A percentile compares a stretch with the other conserved stretches of the same genome.
phyloP scores from a whole-genome alignment of 2,113 vertebrate genomes.

The Connochaetes taurinus region DNA sequence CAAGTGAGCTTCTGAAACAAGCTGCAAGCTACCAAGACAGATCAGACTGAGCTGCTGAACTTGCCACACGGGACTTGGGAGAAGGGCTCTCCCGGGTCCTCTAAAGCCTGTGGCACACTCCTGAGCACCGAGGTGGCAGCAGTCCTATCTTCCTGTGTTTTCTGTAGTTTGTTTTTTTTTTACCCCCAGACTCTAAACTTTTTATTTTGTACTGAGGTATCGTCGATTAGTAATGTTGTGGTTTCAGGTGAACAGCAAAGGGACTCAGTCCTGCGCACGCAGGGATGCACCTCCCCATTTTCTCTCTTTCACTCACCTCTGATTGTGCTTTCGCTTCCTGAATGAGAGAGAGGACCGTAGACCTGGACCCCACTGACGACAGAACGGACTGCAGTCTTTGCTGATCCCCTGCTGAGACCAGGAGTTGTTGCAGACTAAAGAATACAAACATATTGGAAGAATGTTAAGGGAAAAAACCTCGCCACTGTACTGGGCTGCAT shows the following conservation, averaged over 20 bases:
- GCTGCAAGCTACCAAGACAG: accelerated
- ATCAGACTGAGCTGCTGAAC: not conserved
- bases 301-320: slow-evolving; percentile 80
- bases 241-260: not conserved
- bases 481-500: not conserved
- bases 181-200: not conserved
- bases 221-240: not conserved
- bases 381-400: slow-evolving; percentile 84
- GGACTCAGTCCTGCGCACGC: not conserved
- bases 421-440: slow-evolving; percentile 86
- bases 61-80: accelerated
- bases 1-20: not conserved
- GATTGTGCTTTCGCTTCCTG: slow-evolving; percentile 82
- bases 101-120: accelerated
- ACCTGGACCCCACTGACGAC: slow-evolving; percentile 75
- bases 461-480: not conserved
- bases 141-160: accelerated
- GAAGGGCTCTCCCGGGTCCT: not conserved
- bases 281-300: not conserved
- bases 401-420: slow-evolving; percentile 80
- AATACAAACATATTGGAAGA: not conserved
- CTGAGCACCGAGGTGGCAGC: accelerated
- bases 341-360: slow-evolving; percentile 80
- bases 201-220: not conserved
- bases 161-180: not conserved